These are phyloP conservation scores for Nymphalis polychloros DNA, from an alignment of 2,888 invertebrate species.

Conservation along the genomic window DNA sequence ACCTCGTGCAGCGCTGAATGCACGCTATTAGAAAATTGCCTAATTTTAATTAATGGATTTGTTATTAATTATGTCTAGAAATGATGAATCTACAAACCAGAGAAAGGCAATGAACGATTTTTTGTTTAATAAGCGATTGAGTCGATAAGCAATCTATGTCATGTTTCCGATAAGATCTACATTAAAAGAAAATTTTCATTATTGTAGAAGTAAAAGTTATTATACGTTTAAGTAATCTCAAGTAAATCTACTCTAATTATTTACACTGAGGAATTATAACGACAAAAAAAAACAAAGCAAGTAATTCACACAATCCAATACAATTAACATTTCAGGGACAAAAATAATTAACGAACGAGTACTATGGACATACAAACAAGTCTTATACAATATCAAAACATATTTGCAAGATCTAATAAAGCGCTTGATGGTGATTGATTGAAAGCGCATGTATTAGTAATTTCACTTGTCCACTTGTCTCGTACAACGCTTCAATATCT, in stretches of 20 bases:
- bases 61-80: slow-evolving; percentile 19
- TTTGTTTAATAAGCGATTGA: slow-evolving; percentile 2
- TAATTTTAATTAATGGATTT: slow-evolving; percentile 24
- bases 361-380: too few species aligned
- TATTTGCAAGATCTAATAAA: neutral
- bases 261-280: neutral
- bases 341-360: too few species aligned
- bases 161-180: neutral
- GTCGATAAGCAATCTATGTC: slow-evolving; percentile 9
- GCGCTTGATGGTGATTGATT: neutral
- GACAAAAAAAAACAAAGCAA: neutral
- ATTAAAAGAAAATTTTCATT: neutral
- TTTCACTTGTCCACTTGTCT: neutral
- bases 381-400: neutral
- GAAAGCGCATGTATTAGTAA: neutral
- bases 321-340: too few species aligned
- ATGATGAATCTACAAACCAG: slow-evolving; percentile 16
- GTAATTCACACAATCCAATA: too few species aligned
- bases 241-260: neutral
- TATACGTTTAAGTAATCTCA: neutral
- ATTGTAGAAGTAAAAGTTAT: neutral
- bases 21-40: slow-evolving; percentile 25
- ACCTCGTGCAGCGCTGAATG: slow-evolving; percentile 12
- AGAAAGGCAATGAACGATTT: slow-evolving; percentile 21
- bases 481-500: neutral